Evolutionary conservation across 92 coral and sea anemone genomes (phyloP).

Genomic region (Heteractis magnifica): DNA sequence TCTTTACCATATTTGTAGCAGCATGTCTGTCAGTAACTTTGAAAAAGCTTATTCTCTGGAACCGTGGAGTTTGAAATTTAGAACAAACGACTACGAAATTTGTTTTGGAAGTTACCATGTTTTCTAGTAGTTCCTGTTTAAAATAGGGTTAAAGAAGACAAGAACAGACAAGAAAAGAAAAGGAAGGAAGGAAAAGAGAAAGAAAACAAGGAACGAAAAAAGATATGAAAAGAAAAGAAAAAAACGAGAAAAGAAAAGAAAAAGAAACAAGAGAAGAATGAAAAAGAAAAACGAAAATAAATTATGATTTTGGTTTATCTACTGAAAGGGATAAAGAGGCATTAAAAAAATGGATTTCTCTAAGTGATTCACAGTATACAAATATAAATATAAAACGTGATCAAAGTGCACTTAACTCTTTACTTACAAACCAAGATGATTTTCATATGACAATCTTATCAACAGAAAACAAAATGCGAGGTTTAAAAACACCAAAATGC

Average conservation of each 20-base stretch:
- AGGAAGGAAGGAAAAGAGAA: neutral
- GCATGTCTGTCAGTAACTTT: too few relatives aligned
- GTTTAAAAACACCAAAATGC: too few relatives aligned
- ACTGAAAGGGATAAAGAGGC: too few relatives aligned
- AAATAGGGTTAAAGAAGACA: neutral
- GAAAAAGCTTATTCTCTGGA: too few relatives aligned
- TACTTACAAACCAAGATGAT: neutral
- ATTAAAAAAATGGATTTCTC: too few relatives aligned
- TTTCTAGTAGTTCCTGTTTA: neutral
- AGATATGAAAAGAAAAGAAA: neutral
- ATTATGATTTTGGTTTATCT: too few relatives aligned
- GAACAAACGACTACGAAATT: too few relatives aligned
- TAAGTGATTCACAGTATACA: neutral
- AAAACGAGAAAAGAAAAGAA: neutral
- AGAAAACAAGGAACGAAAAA: neutral
- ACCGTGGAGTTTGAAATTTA: too few relatives aligned
- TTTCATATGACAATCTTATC: neutral
- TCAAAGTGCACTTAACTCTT: neutral
- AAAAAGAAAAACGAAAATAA: too few relatives aligned
- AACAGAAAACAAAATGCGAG: neutral
- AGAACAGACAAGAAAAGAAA: neutral
- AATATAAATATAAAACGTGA: too few relatives aligned
- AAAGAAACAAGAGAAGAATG: too few relatives aligned
- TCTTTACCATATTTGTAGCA: too few relatives aligned
- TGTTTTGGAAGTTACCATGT: neutral